Percentiles rank a stretch among this genome's conserved stretches.
Evolutionary conservation across 2,888 invertebrate genomes (phyloP).

Genomic region (Keiferia lycopersicella): DNA sequence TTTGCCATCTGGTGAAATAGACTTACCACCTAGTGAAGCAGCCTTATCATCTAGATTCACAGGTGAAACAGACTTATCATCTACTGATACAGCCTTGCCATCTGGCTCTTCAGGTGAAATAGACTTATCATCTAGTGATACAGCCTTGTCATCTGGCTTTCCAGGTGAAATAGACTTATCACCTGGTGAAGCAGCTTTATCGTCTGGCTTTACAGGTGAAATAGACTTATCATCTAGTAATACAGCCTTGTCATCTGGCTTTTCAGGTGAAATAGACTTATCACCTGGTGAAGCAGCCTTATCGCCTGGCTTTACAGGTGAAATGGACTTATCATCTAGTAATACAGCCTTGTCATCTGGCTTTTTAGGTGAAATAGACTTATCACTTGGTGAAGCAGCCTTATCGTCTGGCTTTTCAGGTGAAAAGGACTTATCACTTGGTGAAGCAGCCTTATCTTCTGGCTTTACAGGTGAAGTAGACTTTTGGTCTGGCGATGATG

Average conservation of each 20-base stretch:
- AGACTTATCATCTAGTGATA: not conserved
- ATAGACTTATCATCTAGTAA: not conserved
- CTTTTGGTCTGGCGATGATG: conserved; percentile 25
- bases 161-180: conserved; percentile 24
- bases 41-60: not conserved
- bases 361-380: not conserved
- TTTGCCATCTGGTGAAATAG: conserved; percentile 18
- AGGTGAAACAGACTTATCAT: conserved; percentile 30
- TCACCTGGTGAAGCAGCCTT: conserved; percentile 25
- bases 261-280: not conserved
- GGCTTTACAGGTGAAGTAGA: not conserved
- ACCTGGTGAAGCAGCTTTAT: conserved; percentile 14
- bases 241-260: not conserved
- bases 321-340: not conserved
- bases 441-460: not conserved
- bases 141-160: conserved; percentile 4
- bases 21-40: conserved; percentile 28
- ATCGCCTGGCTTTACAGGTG: not conserved
- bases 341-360: not conserved
- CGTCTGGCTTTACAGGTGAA: not conserved
- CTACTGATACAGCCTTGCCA: conserved; percentile 21
- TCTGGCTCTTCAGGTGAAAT: not conserved
- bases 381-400: conserved; percentile 24
- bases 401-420: not conserved
- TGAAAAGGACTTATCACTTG: not conserved